Evolutionary conservation across 2,797 vertebrate species (phyloP).

Genomic region (Coracias cyanogaster): DNA sequence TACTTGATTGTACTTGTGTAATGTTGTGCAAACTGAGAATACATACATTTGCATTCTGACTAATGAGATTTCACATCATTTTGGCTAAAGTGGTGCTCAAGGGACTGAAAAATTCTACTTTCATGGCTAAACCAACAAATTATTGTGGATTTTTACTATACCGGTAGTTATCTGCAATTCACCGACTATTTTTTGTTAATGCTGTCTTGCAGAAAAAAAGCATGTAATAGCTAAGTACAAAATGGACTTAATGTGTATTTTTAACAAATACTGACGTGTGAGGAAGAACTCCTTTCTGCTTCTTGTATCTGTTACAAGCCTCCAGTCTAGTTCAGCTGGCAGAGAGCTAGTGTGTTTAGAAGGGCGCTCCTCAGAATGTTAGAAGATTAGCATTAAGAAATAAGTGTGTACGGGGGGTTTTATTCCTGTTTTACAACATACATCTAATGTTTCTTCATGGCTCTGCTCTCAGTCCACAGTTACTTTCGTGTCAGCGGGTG

Average conservation of each 20-base stretch:
- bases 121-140: background rate
- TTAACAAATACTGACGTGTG: background rate
- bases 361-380: background rate
- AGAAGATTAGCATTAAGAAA: background rate
- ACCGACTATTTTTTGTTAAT: background rate
- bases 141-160: background rate
- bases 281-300: background rate
- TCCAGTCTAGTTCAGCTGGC: background rate
- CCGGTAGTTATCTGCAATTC: background rate
- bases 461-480: background rate
- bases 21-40: background rate
- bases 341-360: background rate
- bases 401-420: background rate
- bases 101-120: background rate
- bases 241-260: background rate
- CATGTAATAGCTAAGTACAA: background rate
- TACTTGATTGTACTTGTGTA: background rate
- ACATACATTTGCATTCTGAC: background rate
- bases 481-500: background rate
- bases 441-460: background rate
- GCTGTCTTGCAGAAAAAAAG: background rate
- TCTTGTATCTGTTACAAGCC: background rate
- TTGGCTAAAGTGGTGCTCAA: background rate
- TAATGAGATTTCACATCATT: background rate
- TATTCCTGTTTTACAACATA: background rate